A percentile compares a stretch with the other conserved stretches of the same genome.
phyloP scores from a whole-genome alignment of 2,113 vertebrate species.

The Etia nguti region DNA sequence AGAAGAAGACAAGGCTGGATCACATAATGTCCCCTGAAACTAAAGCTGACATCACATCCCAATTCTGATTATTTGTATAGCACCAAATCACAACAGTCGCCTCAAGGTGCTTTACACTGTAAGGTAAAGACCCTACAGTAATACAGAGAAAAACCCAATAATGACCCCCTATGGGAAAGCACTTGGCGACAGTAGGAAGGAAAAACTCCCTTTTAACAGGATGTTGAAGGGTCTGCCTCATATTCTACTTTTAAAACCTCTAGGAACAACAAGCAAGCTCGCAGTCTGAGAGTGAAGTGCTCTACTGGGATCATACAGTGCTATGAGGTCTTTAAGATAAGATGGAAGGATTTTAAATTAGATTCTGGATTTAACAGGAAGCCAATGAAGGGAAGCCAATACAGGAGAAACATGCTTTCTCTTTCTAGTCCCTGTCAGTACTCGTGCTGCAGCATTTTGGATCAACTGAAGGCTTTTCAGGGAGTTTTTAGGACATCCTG shows the following conservation, averaged over 20 bases:
- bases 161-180: not conserved
- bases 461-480: not conserved
- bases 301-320: not conserved
- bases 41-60: not conserved
- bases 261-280: not conserved
- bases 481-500: fast-evolving
- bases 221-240: not conserved
- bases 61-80: not conserved
- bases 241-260: not conserved
- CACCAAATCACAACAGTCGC: not conserved
- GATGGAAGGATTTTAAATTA: not conserved
- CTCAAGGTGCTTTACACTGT: not conserved
- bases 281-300: not conserved
- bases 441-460: not conserved
- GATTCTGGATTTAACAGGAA: not conserved
- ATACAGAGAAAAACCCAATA: not conserved
- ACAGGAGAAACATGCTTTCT: not conserved
- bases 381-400: not conserved
- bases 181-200: not conserved
- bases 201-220: not conserved
- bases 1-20: not conserved
- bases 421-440: not conserved
- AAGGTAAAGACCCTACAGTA: not conserved
- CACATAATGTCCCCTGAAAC: not conserved
- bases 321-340: not conserved